Evolutionary conservation across 1,140 invertebrate species (phyloP).

Genomic region (Aporrectodea caliginosa): DNA sequence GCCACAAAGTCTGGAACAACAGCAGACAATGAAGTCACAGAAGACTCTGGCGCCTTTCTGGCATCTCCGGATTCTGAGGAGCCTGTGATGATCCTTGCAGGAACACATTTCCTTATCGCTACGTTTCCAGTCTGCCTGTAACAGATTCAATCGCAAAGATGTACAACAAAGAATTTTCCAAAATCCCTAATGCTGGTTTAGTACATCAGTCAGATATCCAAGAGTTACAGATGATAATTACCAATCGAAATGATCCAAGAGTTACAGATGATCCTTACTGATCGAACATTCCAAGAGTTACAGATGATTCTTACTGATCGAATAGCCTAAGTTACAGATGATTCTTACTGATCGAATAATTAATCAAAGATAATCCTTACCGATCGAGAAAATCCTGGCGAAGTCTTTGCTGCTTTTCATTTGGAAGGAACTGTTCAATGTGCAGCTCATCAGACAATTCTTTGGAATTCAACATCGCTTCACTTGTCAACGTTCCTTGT

Average conservation of each 20-base stretch:
- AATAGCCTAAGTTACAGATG: no score
- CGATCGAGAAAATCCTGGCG: background rate
- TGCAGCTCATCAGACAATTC: background rate
- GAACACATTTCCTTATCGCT: background rate
- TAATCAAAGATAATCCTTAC: background rate
- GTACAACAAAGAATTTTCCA: no score
- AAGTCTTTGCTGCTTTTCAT: background rate
- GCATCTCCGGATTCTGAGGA: background rate
- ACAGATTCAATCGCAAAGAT: no score
- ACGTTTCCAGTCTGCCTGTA: background rate
- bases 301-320: no score
- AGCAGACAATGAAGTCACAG: background rate
- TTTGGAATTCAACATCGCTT: background rate
- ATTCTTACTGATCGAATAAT: no score
- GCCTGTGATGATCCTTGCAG: background rate
- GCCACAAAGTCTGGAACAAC: background rate
- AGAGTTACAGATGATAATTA: no score
- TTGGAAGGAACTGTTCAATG: background rate
- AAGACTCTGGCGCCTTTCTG: no score
- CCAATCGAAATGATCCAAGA: no score
- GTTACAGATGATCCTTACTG: no score
- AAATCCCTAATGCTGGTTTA: no score
- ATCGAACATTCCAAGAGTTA: no score
- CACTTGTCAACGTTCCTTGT: background rate
- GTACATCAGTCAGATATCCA: no score